Evolutionary conservation across 2,113 vertebrate species (phyloP).

Genomic region (Nyctereutes procyonoides): DNA sequence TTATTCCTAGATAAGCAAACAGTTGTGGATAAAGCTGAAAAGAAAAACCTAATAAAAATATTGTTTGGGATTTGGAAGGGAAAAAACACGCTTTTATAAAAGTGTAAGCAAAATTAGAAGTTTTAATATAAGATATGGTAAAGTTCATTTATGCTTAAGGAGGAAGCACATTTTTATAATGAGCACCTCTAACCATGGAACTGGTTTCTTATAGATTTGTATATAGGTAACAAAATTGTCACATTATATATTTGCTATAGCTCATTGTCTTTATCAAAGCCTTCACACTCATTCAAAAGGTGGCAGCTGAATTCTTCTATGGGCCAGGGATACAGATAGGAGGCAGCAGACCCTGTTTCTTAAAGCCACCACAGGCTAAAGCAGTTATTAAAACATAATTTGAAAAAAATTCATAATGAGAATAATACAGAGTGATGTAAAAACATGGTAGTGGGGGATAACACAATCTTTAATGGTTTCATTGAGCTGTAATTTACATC

Average conservation of each 20-base stretch:
- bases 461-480: not conserved
- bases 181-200: not conserved
- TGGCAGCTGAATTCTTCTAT: not conserved
- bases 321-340: not conserved
- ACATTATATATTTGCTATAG: not conserved
- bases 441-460: not conserved
- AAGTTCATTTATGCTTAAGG: conserved; percentile 3
- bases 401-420: not conserved
- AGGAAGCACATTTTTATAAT: not conserved
- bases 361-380: not conserved
- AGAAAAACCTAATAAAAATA: not conserved
- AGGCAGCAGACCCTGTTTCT: not conserved
- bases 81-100: not conserved
- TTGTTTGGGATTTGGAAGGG: not conserved
- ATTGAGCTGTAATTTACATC: not conserved
- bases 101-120: not conserved
- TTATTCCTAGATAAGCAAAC: not conserved
- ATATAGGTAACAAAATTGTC: not conserved
- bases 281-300: not conserved
- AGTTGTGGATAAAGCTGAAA: not conserved
- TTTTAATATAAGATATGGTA: not conserved
- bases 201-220: not conserved
- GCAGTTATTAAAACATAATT: conserved; percentile 17
- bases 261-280: conserved; percentile 13
- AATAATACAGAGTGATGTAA: not conserved